Base-by-base conservation (phyloP, 2,888 invertebrate species). In the Cynaeus angustus region DNA sequence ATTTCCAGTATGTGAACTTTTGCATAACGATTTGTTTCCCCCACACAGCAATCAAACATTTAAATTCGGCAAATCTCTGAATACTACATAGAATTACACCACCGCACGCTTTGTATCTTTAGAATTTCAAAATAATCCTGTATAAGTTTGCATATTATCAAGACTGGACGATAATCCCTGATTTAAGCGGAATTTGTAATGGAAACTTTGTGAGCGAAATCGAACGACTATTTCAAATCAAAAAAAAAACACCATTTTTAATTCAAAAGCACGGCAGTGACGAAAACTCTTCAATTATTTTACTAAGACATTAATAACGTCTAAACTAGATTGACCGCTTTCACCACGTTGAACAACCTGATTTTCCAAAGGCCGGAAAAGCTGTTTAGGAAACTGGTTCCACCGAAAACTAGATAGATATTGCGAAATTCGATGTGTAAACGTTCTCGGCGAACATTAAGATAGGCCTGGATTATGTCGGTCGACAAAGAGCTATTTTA, bases 121-220 rank as follows among this genome's bases (percentile, higher is more conserved):
- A 26, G 41, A 16, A 41, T 56, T 59, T 45, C 5, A 45, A 28
- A 46, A 21, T 43, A 59, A 59, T 59, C 59, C 59, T n/a, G 45
- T 59, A 43, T 56, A 59, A 59, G 59, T 59, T 45, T 30, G 30
- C 45, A 43, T 26, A 46, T 59, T 59, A 59, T 59, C 59, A 43
- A 43, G 33, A 43, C 45, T 45, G 28, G 45, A 45, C 59, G 45
- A 43, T 46, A 59, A 59, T 59, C 28, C 56, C 30, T 13, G 16
- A n/a, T 28, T 59, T 45, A 46, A 45, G 43, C 1, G 26, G 9
- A 37, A 53, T 53, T 33, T 37, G 53, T 37, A 37, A 53, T 37
- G 37, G 13, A 53, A 53, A 33, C 14, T 37, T 14, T 13, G 1
- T 4, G 28, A 50, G 26, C 10, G n/a, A 10, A 50, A 50, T 50